Evolutionary conservation across 2,888 invertebrate genomes (phyloP), one percentile per base, ranked within the genome.

Genomic region (Dasysyrphus tricinctus): DNA sequence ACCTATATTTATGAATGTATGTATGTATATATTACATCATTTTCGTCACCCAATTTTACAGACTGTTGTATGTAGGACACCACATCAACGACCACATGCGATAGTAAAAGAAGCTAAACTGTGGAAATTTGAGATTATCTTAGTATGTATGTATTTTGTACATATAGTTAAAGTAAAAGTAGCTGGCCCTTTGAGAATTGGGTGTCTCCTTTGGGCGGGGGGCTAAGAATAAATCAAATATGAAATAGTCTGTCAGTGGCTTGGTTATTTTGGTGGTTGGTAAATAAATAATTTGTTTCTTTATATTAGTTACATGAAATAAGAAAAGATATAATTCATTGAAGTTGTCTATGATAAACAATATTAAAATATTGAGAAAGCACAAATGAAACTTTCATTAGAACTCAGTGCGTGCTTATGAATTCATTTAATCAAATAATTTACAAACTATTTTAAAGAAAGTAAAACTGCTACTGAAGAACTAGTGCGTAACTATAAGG

Each of bases 1-100:
- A 44, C n/a, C 5, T 16, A 49, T 19, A 0, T 65, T n/a, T 12
- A 24, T 44, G n/a, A 16, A 32, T 54, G 7, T 3, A 8, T 44
- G n/a, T 29, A 32, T 54, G 7, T 3, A 8, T 54, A 54, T 14
- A 29, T 29, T 16, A 47, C 65, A 11, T 32, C 65, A 29, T 65
- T 65, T 16, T 75, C 63, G 51, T 63, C 63, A 54, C 49, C 42
- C 74, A 51, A 63, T 63, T 79, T 65, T 39, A 14, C 63, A 39
- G 61, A 44, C 56, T 37, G 19, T 24, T 61, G 6, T 57, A 70
- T 80, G 63, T 63, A 75, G 75, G 70, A 19, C 51, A 63, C 47
- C 19, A 24, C 49, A 56, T 19, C 44, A 56, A 44, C 11, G 57
- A n/a, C 57, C 16, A 49, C 49, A 67, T 49, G 65, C 65, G n/a